A percentile compares a stretch with the other conserved stretches of the same genome.
phyloP scores from a whole-genome alignment of 1,140 invertebrate species.

The Lordiphosa collinella region DNA sequence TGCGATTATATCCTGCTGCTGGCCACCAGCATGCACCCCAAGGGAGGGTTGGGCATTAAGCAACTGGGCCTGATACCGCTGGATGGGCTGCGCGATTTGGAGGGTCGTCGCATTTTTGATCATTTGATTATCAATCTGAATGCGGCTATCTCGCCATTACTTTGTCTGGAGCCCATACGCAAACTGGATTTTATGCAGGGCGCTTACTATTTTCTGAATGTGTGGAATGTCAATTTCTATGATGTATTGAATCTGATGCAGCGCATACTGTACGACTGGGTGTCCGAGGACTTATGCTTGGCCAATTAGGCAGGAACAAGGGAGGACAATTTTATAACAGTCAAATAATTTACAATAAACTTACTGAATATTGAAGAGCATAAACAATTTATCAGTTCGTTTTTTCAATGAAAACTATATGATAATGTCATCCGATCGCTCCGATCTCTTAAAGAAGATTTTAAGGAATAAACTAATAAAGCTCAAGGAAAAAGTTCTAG shows the following conservation, averaged over 20 bases:
- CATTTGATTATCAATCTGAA: slow-evolving; percentile 44
- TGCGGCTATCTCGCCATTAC: slow-evolving; percentile 16
- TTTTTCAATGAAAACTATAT: too few relatives aligned
- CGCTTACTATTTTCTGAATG: slow-evolving; percentile 66
- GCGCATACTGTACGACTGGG: slow-evolving; percentile 24
- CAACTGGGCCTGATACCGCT: slow-evolving; percentile 28
- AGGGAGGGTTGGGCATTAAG: slow-evolving; percentile 5
- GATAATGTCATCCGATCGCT: too few relatives aligned
- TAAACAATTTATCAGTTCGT: too few relatives aligned
- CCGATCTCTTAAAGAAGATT: too few relatives aligned
- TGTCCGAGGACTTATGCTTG: background rate
- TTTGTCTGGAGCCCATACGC: slow-evolving; percentile 27
- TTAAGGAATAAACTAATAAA: too few relatives aligned
- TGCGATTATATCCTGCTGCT: slow-evolving; percentile 80
- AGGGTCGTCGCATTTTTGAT: slow-evolving; percentile 22
- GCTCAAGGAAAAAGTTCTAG: too few relatives aligned
- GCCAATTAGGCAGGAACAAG: background rate
- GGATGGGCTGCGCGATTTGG: slow-evolving; percentile 78
- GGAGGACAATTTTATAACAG: too few relatives aligned
- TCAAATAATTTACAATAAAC: too few relatives aligned
- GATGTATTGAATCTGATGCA: slow-evolving; percentile 25
- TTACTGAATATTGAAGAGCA: too few relatives aligned
- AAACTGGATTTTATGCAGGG: slow-evolving; percentile 55
- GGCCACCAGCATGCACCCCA: slow-evolving; percentile 68
- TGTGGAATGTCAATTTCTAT: slow-evolving; percentile 15